Evolutionary conservation across 2,113 vertebrate species (phyloP).

Genomic region (Corythaixoides concolor): DNA sequence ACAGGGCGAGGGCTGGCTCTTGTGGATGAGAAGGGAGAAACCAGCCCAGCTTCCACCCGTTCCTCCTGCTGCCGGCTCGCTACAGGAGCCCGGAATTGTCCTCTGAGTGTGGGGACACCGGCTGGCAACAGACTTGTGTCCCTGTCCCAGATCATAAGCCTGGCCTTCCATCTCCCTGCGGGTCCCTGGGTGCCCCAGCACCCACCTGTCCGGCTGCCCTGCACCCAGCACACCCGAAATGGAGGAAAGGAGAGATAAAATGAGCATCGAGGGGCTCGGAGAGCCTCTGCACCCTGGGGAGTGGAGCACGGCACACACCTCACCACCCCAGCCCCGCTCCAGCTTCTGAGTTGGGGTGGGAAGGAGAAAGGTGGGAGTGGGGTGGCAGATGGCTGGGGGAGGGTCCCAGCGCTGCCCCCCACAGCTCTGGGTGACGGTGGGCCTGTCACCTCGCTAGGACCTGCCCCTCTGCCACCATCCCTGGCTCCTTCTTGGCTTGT

Average conservation of each 20-base stretch:
- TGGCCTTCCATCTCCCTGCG: not conserved
- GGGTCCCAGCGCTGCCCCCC: not conserved
- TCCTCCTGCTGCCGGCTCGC: rapidly evolving
- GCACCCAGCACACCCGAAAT: rapidly evolving
- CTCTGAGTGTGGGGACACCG: rapidly evolving
- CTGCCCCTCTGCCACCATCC: not conserved
- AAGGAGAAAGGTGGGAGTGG: not conserved
- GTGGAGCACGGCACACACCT: rapidly evolving
- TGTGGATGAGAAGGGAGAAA: not conserved
- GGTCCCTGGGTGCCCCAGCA: not conserved
- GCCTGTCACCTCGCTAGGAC: not conserved
- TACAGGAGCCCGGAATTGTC: not conserved
- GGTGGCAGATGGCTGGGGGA: not conserved
- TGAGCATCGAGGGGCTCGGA: not conserved
- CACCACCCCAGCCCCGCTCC: not conserved
- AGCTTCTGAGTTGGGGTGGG: not conserved
- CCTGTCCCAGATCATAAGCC: not conserved
- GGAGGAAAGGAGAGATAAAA: not conserved
- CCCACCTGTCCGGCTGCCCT: rapidly evolving
- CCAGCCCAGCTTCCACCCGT: not conserved
- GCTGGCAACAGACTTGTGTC: not conserved
- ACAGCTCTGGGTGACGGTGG: not conserved
- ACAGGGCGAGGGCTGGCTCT: not conserved
- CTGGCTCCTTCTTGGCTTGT: not conserved
- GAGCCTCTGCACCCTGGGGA: rapidly evolving